Conservation (phyloP, 2,888 invertebrate species). For the Plagodis pulveraria region DNA sequence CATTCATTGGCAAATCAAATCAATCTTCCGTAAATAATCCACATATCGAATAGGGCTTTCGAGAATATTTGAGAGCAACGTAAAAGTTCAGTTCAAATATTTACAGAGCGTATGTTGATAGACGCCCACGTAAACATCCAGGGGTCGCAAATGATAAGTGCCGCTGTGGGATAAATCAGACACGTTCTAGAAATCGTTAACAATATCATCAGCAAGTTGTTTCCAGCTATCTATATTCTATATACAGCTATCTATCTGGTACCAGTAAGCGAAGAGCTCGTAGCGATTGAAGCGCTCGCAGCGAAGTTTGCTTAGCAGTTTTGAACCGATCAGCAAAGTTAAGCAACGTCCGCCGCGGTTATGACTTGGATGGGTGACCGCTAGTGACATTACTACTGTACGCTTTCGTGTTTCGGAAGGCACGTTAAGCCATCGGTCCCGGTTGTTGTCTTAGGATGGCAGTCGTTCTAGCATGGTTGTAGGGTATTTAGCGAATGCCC, state of each 20-base stretch:
- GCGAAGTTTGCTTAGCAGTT: too few species aligned
- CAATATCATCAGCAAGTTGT: slow-evolving; percentile 44
- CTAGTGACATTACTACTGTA: too few species aligned
- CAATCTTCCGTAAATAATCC: background rate
- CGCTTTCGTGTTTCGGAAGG: too few species aligned
- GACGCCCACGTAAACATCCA: slow-evolving; percentile 19
- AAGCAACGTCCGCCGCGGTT: too few species aligned
- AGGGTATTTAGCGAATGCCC: too few species aligned
- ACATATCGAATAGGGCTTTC: slow-evolving; percentile 10
- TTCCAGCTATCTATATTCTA: slow-evolving; percentile 50
- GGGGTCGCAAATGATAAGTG: slow-evolving; percentile 19
- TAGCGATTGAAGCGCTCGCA: too few species aligned
- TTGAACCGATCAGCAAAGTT: too few species aligned
- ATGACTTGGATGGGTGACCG: too few species aligned
- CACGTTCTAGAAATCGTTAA: slow-evolving; percentile 31
- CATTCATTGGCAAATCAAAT: slow-evolving; percentile 1
- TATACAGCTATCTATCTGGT: slow-evolving; percentile 4
- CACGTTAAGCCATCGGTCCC: too few species aligned
- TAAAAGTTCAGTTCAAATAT: slow-evolving; percentile 23
- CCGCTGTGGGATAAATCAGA: slow-evolving; percentile 15
- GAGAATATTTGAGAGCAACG: slow-evolving; percentile 7
- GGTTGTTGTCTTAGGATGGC: too few species aligned
- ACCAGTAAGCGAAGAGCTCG: too few species aligned
- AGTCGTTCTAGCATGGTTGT: too few species aligned
- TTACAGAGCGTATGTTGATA: slow-evolving; percentile 11